Evolutionary conservation across 2,113 vertebrate genomes (phyloP).

Genomic region (Lophura nycthemera): DNA sequence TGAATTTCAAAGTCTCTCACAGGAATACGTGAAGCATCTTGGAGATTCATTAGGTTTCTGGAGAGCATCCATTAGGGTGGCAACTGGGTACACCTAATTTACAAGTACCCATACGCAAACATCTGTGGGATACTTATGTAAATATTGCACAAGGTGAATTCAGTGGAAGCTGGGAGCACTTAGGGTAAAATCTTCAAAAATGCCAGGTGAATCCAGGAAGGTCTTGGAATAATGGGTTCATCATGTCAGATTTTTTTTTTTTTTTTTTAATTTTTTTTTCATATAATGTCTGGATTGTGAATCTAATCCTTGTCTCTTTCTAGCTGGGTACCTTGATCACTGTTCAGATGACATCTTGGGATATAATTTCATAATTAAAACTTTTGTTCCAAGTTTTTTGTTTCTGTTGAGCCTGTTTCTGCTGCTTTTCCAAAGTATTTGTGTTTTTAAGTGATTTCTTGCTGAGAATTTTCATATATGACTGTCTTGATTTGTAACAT

Average conservation of each 20-base stretch:
- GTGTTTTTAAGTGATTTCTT: neutral
- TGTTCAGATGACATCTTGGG: neutral
- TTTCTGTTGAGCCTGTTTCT: neutral
- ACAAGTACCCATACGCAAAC: neutral
- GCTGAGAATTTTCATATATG: neutral
- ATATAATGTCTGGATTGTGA: neutral
- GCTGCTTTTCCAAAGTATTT: neutral
- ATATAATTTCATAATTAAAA: accelerated
- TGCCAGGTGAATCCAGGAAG: neutral
- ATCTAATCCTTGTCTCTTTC: neutral
- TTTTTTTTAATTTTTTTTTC: too few species aligned
- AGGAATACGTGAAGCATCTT: neutral
- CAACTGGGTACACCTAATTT: neutral
- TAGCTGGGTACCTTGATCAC: neutral
- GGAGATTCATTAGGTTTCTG: neutral
- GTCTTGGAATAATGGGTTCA: neutral
- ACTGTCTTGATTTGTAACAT: neutral
- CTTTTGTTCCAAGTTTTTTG: neutral
- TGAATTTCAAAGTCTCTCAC: neutral
- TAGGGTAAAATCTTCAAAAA: neutral
- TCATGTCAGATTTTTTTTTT: neutral
- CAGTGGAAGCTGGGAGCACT: neutral
- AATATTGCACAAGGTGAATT: neutral
- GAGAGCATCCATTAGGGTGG: neutral
- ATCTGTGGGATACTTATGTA: neutral